Conservation (phyloP, 2,888 invertebrate genomes). For the Xylophagus ater region DNA sequence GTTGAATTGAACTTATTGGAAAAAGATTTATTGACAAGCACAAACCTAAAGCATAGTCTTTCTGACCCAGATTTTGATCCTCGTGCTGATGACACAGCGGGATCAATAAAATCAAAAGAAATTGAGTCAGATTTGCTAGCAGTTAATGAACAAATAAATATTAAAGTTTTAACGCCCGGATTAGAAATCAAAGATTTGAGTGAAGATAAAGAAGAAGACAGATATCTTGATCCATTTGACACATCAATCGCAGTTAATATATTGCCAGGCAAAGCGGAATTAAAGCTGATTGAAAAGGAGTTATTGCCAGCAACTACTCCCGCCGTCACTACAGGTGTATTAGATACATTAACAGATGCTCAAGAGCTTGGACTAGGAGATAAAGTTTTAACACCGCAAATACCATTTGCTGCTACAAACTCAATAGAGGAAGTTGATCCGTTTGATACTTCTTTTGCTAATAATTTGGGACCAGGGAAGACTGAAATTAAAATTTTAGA, state of each 20-base stretch:
- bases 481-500: conserved; percentile 68
- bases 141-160: conserved; percentile 49
- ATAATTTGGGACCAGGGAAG: conserved; percentile 62
- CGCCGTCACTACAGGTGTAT: conserved; percentile 27
- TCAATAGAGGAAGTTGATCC: conserved; percentile 54
- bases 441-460: conserved; percentile 78
- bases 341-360: conserved; percentile 38
- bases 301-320: conserved; percentile 42
- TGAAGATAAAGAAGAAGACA: conserved; percentile 32
- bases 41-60: conserved; percentile 44
- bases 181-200: conserved; percentile 40
- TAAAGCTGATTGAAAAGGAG: conserved; percentile 68
- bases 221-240: conserved; percentile 68
- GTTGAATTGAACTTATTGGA: conserved; percentile 68
- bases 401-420: conserved; percentile 35
- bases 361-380: conserved; percentile 45
- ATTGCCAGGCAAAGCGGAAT: conserved; percentile 63
- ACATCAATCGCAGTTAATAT: conserved; percentile 67
- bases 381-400: conserved; percentile 58
- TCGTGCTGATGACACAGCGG: conserved; percentile 31
- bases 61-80: conserved; percentile 54
- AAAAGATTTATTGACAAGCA: conserved; percentile 50
- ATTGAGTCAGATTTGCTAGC: conserved; percentile 35
- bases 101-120: conserved; percentile 27
- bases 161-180: conserved; percentile 58